Conservation (phyloP, 2,888 invertebrate genomes). For the Parasteatoda lunata region DNA sequence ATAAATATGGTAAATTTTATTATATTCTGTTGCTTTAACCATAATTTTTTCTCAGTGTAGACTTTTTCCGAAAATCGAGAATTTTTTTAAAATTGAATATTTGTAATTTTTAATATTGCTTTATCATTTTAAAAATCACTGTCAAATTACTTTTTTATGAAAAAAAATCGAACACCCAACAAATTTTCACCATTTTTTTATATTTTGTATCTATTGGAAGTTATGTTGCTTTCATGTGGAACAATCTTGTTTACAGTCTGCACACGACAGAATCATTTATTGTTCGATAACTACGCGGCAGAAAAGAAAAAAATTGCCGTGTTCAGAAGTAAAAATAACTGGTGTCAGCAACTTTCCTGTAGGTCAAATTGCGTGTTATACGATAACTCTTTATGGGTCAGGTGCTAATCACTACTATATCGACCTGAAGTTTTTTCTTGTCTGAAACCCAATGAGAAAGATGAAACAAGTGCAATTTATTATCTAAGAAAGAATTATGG, state of each 20-base stretch:
- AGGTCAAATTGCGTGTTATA: conserved; percentile 5
- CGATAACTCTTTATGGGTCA: conserved; percentile 5
- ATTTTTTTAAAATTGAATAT: background rate
- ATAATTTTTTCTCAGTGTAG: no score
- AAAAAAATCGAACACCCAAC: no score
- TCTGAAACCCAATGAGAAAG: no score
- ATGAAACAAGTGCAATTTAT: no score
- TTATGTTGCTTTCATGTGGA: no score
- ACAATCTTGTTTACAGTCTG: background rate
- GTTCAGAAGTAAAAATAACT: background rate
- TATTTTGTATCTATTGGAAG: no score
- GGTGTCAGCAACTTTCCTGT: background rate
- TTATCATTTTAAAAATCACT: background rate
- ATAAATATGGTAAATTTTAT: no score
- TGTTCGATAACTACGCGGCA: background rate
- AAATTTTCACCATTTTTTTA: no score
- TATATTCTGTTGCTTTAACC: no score
- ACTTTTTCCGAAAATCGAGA: no score
- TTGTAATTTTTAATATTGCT: background rate
- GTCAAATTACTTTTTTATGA: background rate
- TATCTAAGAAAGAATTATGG: no score
- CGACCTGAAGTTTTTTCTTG: background rate
- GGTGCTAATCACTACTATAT: background rate
- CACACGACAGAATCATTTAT: background rate
- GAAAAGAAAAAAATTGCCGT: background rate